Evolutionary conservation across 2,888 invertebrate species (phyloP).

Genomic region (Eledona agricola): DNA sequence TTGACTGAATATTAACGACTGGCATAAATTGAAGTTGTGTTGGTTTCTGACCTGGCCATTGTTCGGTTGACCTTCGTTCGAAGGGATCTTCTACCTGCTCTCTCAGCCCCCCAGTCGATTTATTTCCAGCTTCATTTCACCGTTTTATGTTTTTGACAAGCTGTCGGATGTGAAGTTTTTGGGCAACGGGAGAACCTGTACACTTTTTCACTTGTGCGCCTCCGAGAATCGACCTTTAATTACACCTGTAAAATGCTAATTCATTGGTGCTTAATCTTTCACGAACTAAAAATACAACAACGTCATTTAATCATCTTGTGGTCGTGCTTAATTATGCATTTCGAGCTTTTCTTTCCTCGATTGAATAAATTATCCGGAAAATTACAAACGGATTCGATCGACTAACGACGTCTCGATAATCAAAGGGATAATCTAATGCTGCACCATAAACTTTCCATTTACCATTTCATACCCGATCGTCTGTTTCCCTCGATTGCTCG

Average conservation of each 20-base stretch:
- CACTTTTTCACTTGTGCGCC: constrained; percentile 13
- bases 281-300: constrained; percentile 14
- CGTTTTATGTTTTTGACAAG: constrained; percentile 49
- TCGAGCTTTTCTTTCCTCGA: constrained; percentile 18
- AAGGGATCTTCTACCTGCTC: constrained; percentile 47
- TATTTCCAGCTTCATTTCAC: constrained; percentile 40
- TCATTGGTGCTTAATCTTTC: constrained; percentile 44
- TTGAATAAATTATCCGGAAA: constrained; percentile 32
- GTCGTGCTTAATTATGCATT: constrained; percentile 30
- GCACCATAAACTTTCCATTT: constrained; percentile 12
- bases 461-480: constrained; percentile 8
- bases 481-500: constrained; percentile 10
- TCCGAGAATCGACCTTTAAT: constrained; percentile 39
- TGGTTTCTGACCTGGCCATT: constrained; percentile 50
- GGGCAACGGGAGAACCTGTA: constrained; percentile 26
- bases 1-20: constrained; percentile 51
- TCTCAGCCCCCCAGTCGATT: constrained; percentile 30
- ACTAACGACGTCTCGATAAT: constrained; percentile 32
- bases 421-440: constrained; percentile 25
- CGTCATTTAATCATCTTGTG: constrained; percentile 18
- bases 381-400: constrained; percentile 22
- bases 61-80: constrained; percentile 46
- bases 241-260: constrained; percentile 43
- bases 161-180: constrained; percentile 40
- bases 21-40: constrained; percentile 49